These are phyloP conservation scores for Mormyrus iriodes DNA, from an alignment of 2,113 vertebrate species.

Conservation along the genomic window DNA sequence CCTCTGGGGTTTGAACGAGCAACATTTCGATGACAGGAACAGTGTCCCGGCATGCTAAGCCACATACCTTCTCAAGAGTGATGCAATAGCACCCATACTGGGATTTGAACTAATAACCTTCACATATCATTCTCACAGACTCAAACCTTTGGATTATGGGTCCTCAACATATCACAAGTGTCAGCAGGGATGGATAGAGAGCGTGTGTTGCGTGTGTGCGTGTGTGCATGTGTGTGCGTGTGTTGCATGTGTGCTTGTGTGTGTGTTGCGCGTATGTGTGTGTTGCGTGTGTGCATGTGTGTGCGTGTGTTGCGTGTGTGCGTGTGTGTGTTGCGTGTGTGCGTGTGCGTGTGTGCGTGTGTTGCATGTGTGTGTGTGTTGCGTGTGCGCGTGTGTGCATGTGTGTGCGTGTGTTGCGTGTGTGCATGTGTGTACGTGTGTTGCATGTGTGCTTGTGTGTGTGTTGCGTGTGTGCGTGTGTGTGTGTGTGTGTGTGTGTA, in stretches of 20 bases:
- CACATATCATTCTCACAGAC: not conserved
- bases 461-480: not conserved
- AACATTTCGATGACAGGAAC: not conserved
- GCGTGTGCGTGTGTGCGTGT: not conserved
- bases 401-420: not conserved
- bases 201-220: not conserved
- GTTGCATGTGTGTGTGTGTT: not conserved
- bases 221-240: not conserved
- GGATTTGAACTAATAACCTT: not conserved
- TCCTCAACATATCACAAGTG: too few relatives aligned
- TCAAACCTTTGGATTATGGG: too few relatives aligned
- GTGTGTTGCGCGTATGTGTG: not conserved
- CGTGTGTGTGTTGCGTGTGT: not conserved
- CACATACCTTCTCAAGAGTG: not conserved
- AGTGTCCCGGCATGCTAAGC: too few relatives aligned
- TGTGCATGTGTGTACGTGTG: not conserved
- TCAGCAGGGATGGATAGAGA: too few relatives aligned
- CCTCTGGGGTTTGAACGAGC: not conserved
- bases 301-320: not conserved
- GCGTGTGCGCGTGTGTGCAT: not conserved
- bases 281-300: too few relatives aligned
- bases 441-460: too few relatives aligned
- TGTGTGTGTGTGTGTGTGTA: not conserved
- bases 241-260: not conserved
- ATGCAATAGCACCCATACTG: not conserved